A percentile compares a stretch with the other conserved stretches of the same genome.
phyloP scores from a whole-genome alignment of 2,113 vertebrate species.

The Camelus dromedarius region DNA sequence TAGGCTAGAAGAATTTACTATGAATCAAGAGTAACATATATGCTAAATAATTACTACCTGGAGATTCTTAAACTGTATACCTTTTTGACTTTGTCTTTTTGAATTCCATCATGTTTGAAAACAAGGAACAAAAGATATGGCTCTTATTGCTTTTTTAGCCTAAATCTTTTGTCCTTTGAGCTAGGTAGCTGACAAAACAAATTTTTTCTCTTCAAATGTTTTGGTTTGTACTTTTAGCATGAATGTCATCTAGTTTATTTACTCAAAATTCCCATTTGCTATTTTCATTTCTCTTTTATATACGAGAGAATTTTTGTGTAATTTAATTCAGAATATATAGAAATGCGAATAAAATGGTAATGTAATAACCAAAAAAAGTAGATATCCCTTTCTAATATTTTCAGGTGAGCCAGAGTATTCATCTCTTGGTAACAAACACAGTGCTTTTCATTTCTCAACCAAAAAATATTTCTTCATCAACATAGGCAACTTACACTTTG shows the following conservation, averaged over 20 bases:
- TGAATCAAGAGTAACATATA: constrained; percentile 58
- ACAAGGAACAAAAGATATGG: background rate
- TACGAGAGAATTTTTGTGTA: background rate
- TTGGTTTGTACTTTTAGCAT: constrained; percentile 21
- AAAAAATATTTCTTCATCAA: background rate
- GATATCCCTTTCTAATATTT: background rate
- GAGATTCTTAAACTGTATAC: background rate
- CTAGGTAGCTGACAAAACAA: background rate
- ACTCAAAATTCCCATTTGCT: background rate
- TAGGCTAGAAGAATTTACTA: constrained; percentile 62
- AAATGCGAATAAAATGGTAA: background rate
- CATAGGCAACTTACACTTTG: background rate
- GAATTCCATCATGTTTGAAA: background rate
- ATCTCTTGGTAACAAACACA: background rate
- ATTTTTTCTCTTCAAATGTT: background rate
- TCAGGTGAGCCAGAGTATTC: background rate
- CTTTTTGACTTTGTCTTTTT: background rate
- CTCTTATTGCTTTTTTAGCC: background rate
- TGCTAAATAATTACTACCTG: constrained; percentile 32
- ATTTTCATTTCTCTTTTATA: background rate
- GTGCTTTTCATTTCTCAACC: background rate
- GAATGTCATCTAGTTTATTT: background rate
- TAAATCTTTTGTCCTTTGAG: background rate
- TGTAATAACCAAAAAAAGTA: background rate
- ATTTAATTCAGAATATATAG: background rate